These are phyloP conservation scores for Drosophila pandora DNA, from an alignment of 1,140 invertebrate genomes.

Conservation along the genomic window DNA sequence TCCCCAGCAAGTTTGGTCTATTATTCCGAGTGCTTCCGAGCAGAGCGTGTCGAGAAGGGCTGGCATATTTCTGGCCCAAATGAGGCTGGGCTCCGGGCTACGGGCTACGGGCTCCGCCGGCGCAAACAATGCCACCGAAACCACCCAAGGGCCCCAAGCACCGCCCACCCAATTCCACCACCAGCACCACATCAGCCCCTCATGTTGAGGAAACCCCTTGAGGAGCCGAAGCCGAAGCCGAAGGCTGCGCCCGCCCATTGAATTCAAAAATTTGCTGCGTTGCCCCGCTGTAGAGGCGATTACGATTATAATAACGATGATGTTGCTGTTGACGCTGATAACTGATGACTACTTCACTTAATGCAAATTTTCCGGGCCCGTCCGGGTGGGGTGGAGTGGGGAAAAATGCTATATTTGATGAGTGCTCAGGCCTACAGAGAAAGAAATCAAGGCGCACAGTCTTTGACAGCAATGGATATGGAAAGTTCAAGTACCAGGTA, in stretches of 20 bases:
- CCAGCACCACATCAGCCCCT: background rate
- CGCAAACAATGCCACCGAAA: conserved; percentile 68
- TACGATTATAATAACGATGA: conserved; percentile 32
- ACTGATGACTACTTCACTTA: conserved; percentile 82
- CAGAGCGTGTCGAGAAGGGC: conserved; percentile 29
- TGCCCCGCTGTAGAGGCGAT: conserved; percentile 20
- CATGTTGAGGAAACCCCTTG: conserved; percentile 15
- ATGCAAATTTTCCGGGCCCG: conserved; percentile 65
- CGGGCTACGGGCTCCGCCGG: conserved; percentile 58
- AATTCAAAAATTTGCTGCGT: conserved; percentile 58
- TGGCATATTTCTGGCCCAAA: conserved; percentile 76
- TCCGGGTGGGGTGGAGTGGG: background rate
- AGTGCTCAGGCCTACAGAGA: conserved; percentile 21
- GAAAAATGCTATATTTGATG: conserved; percentile 48
- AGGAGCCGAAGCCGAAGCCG: conserved; percentile 25
- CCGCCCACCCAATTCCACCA: background rate
- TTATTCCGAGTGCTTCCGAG: conserved; percentile 66
- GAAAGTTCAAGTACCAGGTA: no score
- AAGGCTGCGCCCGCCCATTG: conserved; percentile 44
- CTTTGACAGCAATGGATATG: no score
- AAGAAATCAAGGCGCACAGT: background rate
- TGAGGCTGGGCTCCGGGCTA: conserved; percentile 73
- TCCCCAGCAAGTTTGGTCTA: conserved; percentile 37
- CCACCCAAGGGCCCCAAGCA: conserved; percentile 10
- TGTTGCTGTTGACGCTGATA: conserved; percentile 59